Evolutionary conservation across 2,888 invertebrate species (phyloP).

Genomic region (Phanerotoma sp.): DNA sequence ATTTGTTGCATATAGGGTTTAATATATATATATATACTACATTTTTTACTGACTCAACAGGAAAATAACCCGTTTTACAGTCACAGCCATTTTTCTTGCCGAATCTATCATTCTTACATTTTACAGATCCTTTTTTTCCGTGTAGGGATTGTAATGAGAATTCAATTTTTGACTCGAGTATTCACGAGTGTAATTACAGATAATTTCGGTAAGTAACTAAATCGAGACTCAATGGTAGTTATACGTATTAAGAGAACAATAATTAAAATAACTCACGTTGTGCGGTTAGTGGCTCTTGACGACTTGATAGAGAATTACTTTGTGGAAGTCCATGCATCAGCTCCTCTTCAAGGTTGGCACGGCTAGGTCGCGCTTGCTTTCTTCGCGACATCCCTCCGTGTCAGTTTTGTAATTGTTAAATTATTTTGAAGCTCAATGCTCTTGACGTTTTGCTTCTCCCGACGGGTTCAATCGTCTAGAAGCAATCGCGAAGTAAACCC

Average conservation of each 20-base stretch:
- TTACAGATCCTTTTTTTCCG: no score
- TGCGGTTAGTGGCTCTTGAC: slow-evolving; percentile 37
- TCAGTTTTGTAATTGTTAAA: neutral
- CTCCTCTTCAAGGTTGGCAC: slow-evolving; percentile 57
- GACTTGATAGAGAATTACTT: slow-evolving; percentile 46
- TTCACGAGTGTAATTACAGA: no score
- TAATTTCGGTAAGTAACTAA: no score
- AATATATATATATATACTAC: no score
- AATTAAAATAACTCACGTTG: slow-evolving; percentile 45
- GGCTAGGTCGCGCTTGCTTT: slow-evolving; percentile 57
- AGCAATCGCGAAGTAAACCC: neutral
- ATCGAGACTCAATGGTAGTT: no score
- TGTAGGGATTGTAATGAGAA: no score
- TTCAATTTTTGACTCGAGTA: neutral
- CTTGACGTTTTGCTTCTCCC: slow-evolving; percentile 7
- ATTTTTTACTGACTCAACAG: no score
- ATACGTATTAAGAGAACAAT: neutral
- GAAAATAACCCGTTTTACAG: no score
- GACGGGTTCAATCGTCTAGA: neutral
- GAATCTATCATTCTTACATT: no score
- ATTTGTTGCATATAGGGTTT: no score
- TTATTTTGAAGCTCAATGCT: neutral
- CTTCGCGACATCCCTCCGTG: slow-evolving; percentile 55
- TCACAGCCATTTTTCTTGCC: no score
- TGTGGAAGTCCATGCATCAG: slow-evolving; percentile 50